Evolutionary conservation across 2,113 vertebrate species (phyloP).

Genomic region (Gyps fulvus): DNA sequence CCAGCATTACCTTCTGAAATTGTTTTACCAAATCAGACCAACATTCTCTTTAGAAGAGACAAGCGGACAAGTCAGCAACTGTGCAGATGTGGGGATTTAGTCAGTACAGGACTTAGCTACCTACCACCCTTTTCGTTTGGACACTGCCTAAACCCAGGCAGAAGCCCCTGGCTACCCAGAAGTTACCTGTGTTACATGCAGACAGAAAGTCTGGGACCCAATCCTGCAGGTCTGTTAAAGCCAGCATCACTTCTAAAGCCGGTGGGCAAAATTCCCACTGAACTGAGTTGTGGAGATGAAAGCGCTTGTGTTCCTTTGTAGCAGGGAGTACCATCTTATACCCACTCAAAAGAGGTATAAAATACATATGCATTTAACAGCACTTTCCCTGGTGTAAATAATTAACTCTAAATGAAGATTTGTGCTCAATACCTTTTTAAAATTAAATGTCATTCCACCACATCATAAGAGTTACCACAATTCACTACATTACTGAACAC

Average conservation of each 20-base stretch:
- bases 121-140: background rate
- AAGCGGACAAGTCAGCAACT: background rate
- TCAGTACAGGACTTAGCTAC: background rate
- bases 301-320: accelerated
- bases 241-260: background rate
- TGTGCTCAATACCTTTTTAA: background rate
- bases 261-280: background rate
- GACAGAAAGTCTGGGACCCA: background rate
- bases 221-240: background rate
- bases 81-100: background rate
- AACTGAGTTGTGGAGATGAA: background rate
- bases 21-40: background rate
- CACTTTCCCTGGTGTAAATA: background rate
- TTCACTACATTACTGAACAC: background rate
- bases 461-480: background rate
- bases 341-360: background rate
- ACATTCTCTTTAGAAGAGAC: background rate
- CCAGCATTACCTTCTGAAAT: accelerated
- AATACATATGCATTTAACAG: background rate
- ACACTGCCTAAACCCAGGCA: background rate
- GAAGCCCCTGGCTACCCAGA: background rate
- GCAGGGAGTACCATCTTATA: background rate
- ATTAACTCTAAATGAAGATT: background rate
- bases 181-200: background rate
- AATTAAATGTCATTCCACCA: background rate